Base-by-base conservation (phyloP, 2,113 vertebrate species). In the Corythornis vintsioides region DNA sequence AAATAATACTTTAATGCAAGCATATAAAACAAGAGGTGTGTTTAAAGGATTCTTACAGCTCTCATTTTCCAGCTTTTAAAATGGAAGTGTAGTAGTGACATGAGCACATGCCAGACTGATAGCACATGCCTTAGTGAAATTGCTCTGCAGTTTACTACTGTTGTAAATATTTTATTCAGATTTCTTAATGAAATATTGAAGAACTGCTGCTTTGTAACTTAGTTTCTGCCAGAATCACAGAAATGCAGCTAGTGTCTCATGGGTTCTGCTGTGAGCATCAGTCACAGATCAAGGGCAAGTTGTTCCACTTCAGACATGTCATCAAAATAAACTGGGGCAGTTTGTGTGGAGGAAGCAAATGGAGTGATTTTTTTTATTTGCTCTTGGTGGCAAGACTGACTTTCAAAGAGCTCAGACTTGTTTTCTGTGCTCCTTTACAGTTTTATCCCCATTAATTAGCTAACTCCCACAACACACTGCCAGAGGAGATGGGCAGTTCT, bases 291-390 rank as follows among this genome's bases (percentile, higher is more conserved):
- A 86, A 94, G 86, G 90, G 93, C 91, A 89, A 73, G 38, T 95
- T 87, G 91, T 80, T 95, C 93, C 11, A 20, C 77, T 93, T 95
- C 29, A 93, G 75, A 88, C 7, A 1, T 90, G 92, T 83, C 88
- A 93, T 85, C 79, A 95, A 86, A 95, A 94, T 89, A 92, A 96
- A 96, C 71, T 96, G 88, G 92, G 92, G 19, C 95, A 95, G 24
- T 72, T 77, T 77, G 47, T 70, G 25, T 73, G 47, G 52, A 87
- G 78, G 56, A 79, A 67, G 67, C 77, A 93, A 87, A 70, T 14
- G 5, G 60, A 88, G 85, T 80, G 16, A 74, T 55, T 4, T 70
- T 42, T 35, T 35, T 35, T 35, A 94, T 93, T 83, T 66, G 5
- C 40, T 86, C 26, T 79, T 1, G 2, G 33, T 55, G 14, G 13